Evolutionary conservation across 2,888 invertebrate genomes (phyloP), one percentile per base, ranked within the genome.

Genomic region (Epirrhoe tristata): DNA sequence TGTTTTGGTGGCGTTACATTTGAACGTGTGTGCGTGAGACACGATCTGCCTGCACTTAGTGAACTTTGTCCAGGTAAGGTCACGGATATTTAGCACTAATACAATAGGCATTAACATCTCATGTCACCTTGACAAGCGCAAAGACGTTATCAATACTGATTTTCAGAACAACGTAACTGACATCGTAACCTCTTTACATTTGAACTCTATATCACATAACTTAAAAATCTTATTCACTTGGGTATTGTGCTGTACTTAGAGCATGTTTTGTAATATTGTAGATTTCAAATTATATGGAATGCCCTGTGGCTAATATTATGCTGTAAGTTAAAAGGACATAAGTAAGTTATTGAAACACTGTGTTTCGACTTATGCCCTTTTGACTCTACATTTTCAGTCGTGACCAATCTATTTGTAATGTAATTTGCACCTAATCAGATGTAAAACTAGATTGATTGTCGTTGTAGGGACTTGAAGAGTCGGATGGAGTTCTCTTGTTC

Each of bases 341-440:
- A 69, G 73, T 72, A 34, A 5, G 62, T 64, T 77, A 80, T 80
- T 2, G 24, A 63, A 69, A 34, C 5, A 48, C n/a, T 24, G 4
- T 12, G 24, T 14, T 48, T 12, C 43, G 39, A 75, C 66, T 70
- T 82, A 72, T 10, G 73, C 34, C 73, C 36, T 73, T 78, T 76
- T 78, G 63, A 48, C 31, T 34, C 6, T 16, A 5, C 43, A 65
- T 74, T 80, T 74, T 59, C 64, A 77, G 77, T 92, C 93, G 93
- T 93, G 92, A 93, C 89, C 81, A 76, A 83, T 87, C 88, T 90
- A 90, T 93, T 91, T 91, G 90, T 89, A 88, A 87, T 89, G 90
- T 91, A 89, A 91, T 93, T 93, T 92, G 90, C 91, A 91, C 91
- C 87, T 91, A 91, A 92, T 93, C 87, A 87, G 86, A 89, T 91